Evolutionary conservation across 2,888 invertebrate genomes (phyloP).

Genomic region (Camponotus fellah): DNA sequence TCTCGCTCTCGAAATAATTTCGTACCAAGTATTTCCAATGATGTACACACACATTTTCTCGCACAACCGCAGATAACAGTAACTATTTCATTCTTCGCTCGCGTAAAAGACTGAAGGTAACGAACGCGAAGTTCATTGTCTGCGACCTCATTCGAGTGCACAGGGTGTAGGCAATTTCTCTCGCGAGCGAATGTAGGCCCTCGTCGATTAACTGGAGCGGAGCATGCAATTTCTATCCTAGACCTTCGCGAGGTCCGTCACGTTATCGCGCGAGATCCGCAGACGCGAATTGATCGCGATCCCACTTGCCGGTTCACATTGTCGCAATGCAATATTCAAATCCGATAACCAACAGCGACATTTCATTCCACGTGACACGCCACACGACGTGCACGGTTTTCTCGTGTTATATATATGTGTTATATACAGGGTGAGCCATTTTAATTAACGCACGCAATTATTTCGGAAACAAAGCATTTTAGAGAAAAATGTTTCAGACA

Average conservation of each 20-base stretch:
- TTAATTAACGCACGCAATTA: no score
- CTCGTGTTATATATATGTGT: neutral
- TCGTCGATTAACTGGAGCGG: slow-evolving; percentile 64
- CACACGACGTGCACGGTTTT: slow-evolving; percentile 1
- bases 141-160: slow-evolving; percentile 67
- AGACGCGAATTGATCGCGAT: slow-evolving; percentile 44
- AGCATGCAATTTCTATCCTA: slow-evolving; percentile 76
- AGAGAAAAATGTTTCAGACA: no score
- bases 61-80: neutral
- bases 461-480: no score
- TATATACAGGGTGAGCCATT: no score
- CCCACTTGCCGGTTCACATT: neutral
- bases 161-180: slow-evolving; percentile 24
- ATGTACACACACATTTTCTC: neutral
- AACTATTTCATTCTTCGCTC: slow-evolving; percentile 11
- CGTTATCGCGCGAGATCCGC: slow-evolving; percentile 61
- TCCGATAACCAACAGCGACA: slow-evolving; percentile 1
- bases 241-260: slow-evolving; percentile 67
- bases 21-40: slow-evolving; percentile 7
- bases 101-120: slow-evolving; percentile 53
- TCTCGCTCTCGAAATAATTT: slow-evolving; percentile 9
- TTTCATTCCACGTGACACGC: slow-evolving; percentile 28
- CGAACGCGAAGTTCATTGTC: slow-evolving; percentile 72
- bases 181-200: slow-evolving; percentile 61
- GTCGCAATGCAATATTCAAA: slow-evolving; percentile 46